These are phyloP conservation scores for Drosophila vallismaia DNA, from an alignment of 2,888 invertebrate genomes.

Conservation along the genomic window DNA sequence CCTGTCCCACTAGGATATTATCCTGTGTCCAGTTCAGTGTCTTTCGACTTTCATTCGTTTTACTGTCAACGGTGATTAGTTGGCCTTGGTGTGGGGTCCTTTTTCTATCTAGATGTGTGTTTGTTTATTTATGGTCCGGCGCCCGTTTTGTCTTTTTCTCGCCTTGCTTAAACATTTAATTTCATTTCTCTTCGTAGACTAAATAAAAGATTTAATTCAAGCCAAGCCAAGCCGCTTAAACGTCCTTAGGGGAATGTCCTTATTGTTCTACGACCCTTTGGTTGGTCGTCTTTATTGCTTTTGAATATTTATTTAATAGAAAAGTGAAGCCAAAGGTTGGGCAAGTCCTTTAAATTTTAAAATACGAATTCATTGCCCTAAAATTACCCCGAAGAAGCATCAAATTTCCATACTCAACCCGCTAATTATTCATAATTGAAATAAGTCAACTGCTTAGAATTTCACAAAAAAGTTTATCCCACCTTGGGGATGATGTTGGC, in stretches of 20 bases:
- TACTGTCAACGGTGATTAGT: slow-evolving; percentile 73
- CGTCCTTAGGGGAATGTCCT: slow-evolving; percentile 34
- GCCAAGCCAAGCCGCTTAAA: slow-evolving; percentile 54
- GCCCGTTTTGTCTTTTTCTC: slow-evolving; percentile 15
- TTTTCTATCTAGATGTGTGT: slow-evolving; percentile 1
- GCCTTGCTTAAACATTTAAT: slow-evolving; percentile 16
- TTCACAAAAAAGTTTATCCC: slow-evolving; percentile 28
- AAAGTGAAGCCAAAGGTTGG: neutral
- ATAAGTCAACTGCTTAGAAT: slow-evolving; percentile 50
- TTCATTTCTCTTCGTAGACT: slow-evolving; percentile 19
- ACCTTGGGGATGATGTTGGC: slow-evolving; percentile 29
- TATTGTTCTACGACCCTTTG: slow-evolving; percentile 44
- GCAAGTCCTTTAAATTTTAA: neutral
- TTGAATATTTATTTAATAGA: neutral
- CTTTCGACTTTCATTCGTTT: slow-evolving; percentile 48
- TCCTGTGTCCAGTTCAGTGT: slow-evolving; percentile 51
- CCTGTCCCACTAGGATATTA: slow-evolving; percentile 43
- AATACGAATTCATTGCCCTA: neutral
- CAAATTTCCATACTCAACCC: slow-evolving; percentile 15
- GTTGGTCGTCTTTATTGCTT: neutral
- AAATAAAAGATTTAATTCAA: slow-evolving; percentile 64
- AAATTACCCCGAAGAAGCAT: neutral
- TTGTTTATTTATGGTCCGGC: slow-evolving; percentile 10
- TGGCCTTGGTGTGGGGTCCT: slow-evolving; percentile 54
- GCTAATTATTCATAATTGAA: slow-evolving; percentile 56